phyloP scores from a whole-genome alignment of 2,888 invertebrate species.

The Polyommatus iphigenia region DNA sequence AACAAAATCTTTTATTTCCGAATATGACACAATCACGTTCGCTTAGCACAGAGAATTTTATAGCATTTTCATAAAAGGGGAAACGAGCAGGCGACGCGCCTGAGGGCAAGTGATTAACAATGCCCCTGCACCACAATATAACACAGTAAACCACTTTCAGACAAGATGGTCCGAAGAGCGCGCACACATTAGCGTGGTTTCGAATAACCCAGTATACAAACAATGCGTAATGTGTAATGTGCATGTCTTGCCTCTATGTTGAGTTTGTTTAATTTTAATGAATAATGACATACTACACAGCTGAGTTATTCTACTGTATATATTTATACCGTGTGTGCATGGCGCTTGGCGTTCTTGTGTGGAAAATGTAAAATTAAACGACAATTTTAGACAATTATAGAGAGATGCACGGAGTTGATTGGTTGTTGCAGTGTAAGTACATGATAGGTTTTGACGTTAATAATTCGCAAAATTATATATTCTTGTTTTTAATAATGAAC shows the following conservation, averaged over 20 bases:
- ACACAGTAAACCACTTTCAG: background rate
- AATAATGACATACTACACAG: too few species aligned
- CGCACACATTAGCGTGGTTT: background rate
- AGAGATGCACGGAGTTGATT: background rate
- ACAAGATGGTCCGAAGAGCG: background rate
- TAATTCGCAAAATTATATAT: background rate
- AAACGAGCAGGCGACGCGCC: background rate
- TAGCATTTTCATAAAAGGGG: background rate
- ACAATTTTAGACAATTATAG: background rate
- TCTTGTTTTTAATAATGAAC: too few species aligned
- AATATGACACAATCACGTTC: slow-evolving; percentile 5
- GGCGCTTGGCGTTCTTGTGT: too few species aligned
- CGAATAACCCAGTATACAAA: too few species aligned
- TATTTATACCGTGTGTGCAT: too few species aligned
- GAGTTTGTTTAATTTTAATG: background rate
- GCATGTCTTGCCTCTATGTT: too few species aligned
- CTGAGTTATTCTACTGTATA: background rate
- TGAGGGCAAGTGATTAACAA: slow-evolving; percentile 19
- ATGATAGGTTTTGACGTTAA: too few species aligned
- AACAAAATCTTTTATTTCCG: background rate
- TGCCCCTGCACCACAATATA: background rate
- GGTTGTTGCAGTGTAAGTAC: too few species aligned
- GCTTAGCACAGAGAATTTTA: slow-evolving; percentile 2
- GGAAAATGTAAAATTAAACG: background rate
- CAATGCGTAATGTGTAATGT: background rate